Conservation (phyloP, 1,140 invertebrate genomes). For the Pygmarrhopalites habei region DNA sequence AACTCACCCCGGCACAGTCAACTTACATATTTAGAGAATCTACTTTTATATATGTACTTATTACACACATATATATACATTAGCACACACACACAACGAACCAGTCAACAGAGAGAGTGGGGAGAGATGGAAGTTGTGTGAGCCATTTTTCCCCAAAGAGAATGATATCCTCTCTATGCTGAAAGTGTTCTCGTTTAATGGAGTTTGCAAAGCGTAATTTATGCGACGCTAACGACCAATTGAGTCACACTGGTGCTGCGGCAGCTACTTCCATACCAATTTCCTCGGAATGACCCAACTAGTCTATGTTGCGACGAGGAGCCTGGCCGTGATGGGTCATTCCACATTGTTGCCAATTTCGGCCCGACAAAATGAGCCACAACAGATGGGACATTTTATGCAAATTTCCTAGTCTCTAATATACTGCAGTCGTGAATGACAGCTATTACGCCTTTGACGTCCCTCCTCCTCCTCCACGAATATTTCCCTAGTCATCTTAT, state of each 20-base stretch:
- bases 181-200: constrained; percentile 32
- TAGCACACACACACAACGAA: background rate
- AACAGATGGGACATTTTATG: constrained; percentile 38
- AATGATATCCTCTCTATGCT: constrained; percentile 19
- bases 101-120: constrained; percentile 2
- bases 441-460: background rate
- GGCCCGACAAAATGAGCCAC: constrained; percentile 30
- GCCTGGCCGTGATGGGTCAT: constrained; percentile 13
- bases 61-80: background rate
- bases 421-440: background rate
- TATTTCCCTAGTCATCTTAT: too few species aligned
- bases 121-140: background rate
- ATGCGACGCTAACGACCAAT: constrained; percentile 39
- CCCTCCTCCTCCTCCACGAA: background rate
- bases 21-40: background rate
- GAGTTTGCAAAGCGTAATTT: constrained; percentile 39
- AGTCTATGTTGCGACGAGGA: background rate
- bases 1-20: too few species aligned
- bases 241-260: constrained; percentile 32
- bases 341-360: constrained; percentile 35
- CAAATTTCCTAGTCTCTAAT: constrained; percentile 24
- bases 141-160: constrained; percentile 11
- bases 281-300: constrained; percentile 24
- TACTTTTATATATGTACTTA: background rate
- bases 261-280: constrained; percentile 31